Conservation (phyloP, 2,888 invertebrate species). For the Prosapia bicincta region DNA sequence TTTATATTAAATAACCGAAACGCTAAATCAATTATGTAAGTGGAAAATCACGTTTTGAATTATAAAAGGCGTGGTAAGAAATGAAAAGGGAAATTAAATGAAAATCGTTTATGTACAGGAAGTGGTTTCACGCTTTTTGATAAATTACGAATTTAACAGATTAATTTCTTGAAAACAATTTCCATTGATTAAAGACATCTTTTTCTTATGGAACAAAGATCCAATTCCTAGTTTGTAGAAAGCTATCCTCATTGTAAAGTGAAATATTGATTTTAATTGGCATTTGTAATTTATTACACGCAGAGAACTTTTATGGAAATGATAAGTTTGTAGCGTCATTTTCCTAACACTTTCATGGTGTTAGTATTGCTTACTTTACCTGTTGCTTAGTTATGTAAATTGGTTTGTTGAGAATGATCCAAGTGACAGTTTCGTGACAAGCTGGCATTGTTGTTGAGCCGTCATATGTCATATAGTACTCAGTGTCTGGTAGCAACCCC, state of each 20-base stretch:
- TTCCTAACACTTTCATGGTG: too few species aligned
- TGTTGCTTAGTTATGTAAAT: slow-evolving; percentile 97
- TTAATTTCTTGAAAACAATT: too few species aligned
- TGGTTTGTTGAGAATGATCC: slow-evolving; percentile 97
- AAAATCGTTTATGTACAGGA: not conserved
- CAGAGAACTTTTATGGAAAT: not conserved
- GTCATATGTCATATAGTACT: slow-evolving; percentile 97
- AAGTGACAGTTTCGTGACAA: slow-evolving; percentile 97
- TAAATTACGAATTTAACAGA: too few species aligned
- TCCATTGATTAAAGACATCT: too few species aligned
- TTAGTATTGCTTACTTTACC: too few species aligned
- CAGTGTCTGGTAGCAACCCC: slow-evolving; percentile 86
- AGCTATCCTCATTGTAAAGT: too few species aligned
- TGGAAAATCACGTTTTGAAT: not conserved
- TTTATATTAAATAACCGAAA: not conserved
- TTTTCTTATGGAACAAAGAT: too few species aligned
- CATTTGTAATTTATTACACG: not conserved
- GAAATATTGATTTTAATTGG: too few species aligned
- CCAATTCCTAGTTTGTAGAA: too few species aligned
- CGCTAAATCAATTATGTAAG: not conserved
- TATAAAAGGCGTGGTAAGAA: not conserved
- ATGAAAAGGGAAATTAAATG: not conserved
- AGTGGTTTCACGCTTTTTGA: too few species aligned
- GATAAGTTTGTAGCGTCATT: too few species aligned
- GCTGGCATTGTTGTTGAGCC: slow-evolving; percentile 96